Evolutionary conservation across 2,888 invertebrate genomes (phyloP).

Genomic region (Trypoxylon attenuatum): DNA sequence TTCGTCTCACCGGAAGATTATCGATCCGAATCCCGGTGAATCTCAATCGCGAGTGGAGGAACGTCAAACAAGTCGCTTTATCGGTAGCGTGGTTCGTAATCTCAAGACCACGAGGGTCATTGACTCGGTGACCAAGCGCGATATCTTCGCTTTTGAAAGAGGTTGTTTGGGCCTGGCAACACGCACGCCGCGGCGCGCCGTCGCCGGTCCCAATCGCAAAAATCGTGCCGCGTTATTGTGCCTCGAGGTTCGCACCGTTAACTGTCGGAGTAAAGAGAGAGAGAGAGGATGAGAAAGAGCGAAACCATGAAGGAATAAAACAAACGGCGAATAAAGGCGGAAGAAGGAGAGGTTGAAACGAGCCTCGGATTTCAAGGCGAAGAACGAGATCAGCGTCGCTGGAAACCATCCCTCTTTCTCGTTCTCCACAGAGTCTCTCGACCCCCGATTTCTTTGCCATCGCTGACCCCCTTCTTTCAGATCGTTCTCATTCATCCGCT

Average conservation of each 20-base stretch:
- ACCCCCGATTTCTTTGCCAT: no score
- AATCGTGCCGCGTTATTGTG: constrained; percentile 44
- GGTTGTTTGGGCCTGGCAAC: constrained; percentile 52
- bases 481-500: constrained; percentile 20
- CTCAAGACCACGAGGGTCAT: neutral
- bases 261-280: neutral
- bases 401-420: constrained; percentile 30
- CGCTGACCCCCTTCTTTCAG: constrained; percentile 11
- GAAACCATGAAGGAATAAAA: no score
- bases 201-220: constrained; percentile 50
- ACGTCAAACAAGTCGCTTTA: no score
- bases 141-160: constrained; percentile 6
- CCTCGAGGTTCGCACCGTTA: constrained; percentile 9
- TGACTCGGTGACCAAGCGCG: neutral
- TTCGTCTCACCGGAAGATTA: neutral
- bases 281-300: neutral
- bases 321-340: no score
- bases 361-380: constrained; percentile 65
- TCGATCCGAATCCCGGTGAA: neutral
- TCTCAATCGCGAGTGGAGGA: no score
- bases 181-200: constrained; percentile 38
- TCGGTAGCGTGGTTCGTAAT: no score
- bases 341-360: constrained; percentile 14
- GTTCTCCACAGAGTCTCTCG: no score
- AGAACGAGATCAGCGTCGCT: constrained; percentile 58